These are phyloP conservation scores for Aratinga solstitialis DNA, from an alignment of 2,797 vertebrate species.

Conservation along the genomic window DNA sequence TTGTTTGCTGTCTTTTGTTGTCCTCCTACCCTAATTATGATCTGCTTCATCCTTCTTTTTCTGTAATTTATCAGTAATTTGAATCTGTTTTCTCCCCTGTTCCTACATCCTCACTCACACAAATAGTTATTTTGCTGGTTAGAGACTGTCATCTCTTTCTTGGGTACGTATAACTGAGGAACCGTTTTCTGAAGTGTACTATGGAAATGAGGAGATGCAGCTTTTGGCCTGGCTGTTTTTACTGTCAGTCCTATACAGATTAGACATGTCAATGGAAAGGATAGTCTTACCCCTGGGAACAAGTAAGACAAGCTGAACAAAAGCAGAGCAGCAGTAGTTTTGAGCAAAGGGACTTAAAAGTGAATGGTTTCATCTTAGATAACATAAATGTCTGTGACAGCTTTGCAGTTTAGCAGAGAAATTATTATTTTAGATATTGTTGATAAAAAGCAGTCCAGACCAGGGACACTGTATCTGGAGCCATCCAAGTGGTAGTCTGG, in stretches of 20 bases:
- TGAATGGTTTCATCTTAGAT: not conserved
- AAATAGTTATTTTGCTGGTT: not conserved
- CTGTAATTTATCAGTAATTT: not conserved
- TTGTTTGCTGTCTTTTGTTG: not conserved
- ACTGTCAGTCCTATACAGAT: not conserved
- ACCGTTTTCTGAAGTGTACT: not conserved
- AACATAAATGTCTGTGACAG: not conserved
- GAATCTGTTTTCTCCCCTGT: not conserved
- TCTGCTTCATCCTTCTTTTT: not conserved
- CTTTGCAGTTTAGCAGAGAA: not conserved
- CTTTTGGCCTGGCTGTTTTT: not conserved
- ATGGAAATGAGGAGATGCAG: not conserved
- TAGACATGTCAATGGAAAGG: not conserved
- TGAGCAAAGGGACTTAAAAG: not conserved
- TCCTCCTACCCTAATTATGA: not conserved
- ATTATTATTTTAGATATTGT: not conserved
- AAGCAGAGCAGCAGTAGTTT: not conserved
- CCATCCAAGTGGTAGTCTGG: not conserved
- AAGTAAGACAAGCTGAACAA: not conserved
- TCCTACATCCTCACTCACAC: not conserved
- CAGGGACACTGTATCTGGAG: not conserved
- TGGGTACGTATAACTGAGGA: accelerated
- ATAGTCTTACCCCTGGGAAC: not conserved
- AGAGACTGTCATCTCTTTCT: not conserved
- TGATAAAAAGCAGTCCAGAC: not conserved